Evolutionary conservation across 2,888 invertebrate genomes (phyloP), one percentile per base, ranked within the genome.

Genomic region (Sussaba pulchella): DNA sequence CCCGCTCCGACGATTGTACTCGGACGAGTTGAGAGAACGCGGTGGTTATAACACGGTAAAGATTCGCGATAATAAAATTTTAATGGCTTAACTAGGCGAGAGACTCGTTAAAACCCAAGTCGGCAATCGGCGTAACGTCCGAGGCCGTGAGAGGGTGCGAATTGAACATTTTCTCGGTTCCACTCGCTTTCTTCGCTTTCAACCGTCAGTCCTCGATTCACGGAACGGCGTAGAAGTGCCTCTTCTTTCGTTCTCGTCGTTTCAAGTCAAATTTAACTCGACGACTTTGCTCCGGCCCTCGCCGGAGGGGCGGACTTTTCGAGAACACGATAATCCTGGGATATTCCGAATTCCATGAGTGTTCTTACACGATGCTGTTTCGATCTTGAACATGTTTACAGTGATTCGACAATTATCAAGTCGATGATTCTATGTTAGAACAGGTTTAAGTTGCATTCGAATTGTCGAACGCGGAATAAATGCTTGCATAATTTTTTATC

Each of bases 51-150:
- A 52, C 63, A 66, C 66, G 80, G 73, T 78, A 87, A 85, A 83
- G 85, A 87, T 87, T 86, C 83, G 80, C 67, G 75, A 86, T 84
- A 88, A 88, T 88, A 88, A 88, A 88, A 88, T 88, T 85, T 88
- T 88, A 87, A 88, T 86, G 84, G 84, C 83, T 86, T 87, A 88
- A 88, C 86, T 83, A 88, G 84, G 67, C 81, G 77, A 81, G 73
- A 81, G 77, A 78, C 69, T 26, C 77, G 81, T 77, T 77, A 81
- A 81, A 81, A 2, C 54, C 77, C 69, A 73, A 77, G 81, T 81
- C 81, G 77, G 81, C 81, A 81, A 81, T 81, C 81, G 81, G 81
- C 69, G 77, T 77, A 81, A 81, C 81, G 81, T 63, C 21, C 64
- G 73, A 50, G 67, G 4, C 77, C 50, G 63, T 70, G 73, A 81